Base-by-base conservation (phyloP, 2,113 vertebrate species). In the Cynoglossus semilaevis region DNA sequence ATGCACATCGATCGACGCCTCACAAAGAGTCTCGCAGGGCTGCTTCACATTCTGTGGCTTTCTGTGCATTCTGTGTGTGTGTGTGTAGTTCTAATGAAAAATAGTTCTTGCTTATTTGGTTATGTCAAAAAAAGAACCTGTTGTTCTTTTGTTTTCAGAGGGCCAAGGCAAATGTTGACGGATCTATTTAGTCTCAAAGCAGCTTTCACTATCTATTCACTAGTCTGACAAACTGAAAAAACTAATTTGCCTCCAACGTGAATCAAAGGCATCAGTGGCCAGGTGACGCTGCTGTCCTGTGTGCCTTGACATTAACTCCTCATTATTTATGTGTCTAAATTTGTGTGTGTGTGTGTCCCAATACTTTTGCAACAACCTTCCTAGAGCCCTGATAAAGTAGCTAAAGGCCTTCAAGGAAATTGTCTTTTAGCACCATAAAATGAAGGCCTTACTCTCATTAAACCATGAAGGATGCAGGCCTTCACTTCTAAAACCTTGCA, bases 1-100 rank as follows among this genome's bases (percentile, higher is more conserved):
- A 81, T 83, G 73, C 71, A 44, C 65, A 90, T 90, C 79, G 84
- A 90, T 89, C 63, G 68, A 63, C 75, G 63, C 67, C 78, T 85
- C 42, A 34, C 76, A 81, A 84, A 84, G 77, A 83, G 74, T 82
- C 87, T 83, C 88, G 11, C 66, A 80, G 83, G 87, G 62, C 82
- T 65, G 70, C 63, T 85, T 81, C 69, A 67, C 70, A 74, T 82
- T 80, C 81, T 79, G 70, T 70, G 45, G 48, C 61, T 70, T 15
- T 12, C 59, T 45, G 63, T 62, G 61, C 15, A 8, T 52, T 9
- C 48, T 44, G 65, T 54, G 69, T 54, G 53, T 58, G 47, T 29
- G 52, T 15, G 40, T 44, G 51, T 34, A 29, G 2, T 15, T 17
- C 50, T 34, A 53, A 57, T 77, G 64, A 72, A 50, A 70, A 67